These are phyloP conservation scores for Erannis defoliaria DNA, from an alignment of 2,888 invertebrate genomes.

Conservation along the genomic window DNA sequence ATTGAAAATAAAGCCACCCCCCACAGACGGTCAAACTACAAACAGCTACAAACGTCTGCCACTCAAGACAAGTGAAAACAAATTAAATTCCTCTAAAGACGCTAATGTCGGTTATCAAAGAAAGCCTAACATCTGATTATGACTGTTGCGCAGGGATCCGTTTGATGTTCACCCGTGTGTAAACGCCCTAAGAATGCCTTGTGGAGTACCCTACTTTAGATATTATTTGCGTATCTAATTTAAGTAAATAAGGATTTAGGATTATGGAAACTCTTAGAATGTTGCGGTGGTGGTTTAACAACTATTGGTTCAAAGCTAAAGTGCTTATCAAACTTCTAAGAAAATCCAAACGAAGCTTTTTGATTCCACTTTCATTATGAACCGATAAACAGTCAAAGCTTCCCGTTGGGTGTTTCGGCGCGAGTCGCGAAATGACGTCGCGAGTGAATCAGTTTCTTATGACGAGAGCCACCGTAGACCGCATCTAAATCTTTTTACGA, in stretches of 20 bases:
- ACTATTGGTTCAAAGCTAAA: not conserved
- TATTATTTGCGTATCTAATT: constrained; percentile 46
- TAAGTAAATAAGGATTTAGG: constrained; percentile 41
- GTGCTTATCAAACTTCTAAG: not conserved
- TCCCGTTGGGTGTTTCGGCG: no score
- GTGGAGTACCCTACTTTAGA: constrained; percentile 56
- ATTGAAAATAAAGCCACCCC: not conserved
- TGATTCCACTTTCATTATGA: no score
- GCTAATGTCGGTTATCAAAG: constrained; percentile 81
- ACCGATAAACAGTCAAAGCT: no score
- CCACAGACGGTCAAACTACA: constrained; percentile 11
- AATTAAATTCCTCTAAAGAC: constrained; percentile 81
- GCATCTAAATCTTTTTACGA: no score
- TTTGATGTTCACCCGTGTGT: constrained; percentile 76
- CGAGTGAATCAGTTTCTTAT: no score
- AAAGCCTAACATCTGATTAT: constrained; percentile 80
- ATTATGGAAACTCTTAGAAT: constrained; percentile 21
- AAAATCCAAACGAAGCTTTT: no score
- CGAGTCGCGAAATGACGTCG: no score
- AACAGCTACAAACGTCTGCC: constrained; percentile 37
- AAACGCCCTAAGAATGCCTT: constrained; percentile 77
- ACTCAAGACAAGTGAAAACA: constrained; percentile 67
- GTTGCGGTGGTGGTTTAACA: constrained; percentile 12
- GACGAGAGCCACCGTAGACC: no score
- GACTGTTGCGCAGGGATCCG: constrained; percentile 65